Evolutionary conservation across 1,140 invertebrate species (phyloP).

Genomic region (Druon quercuslanigerum): DNA sequence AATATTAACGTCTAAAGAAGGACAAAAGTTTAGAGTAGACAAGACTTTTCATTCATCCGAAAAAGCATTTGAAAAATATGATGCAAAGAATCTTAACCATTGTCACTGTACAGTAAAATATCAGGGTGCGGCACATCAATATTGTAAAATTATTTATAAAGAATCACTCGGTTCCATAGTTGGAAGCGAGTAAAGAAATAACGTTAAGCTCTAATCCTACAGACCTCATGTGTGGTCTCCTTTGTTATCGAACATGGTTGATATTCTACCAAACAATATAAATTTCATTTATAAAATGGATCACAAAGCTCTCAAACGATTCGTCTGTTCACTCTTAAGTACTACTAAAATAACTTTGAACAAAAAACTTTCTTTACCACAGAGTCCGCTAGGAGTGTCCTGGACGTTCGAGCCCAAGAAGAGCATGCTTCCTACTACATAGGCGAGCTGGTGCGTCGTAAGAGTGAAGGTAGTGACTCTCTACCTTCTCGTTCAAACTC

Average conservation of each 20-base stretch:
- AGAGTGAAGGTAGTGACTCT: constrained; percentile 76
- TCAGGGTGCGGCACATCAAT: neutral
- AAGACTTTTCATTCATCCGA: too few species aligned
- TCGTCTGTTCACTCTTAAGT: too few species aligned
- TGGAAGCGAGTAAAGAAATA: too few species aligned
- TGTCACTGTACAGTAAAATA: neutral
- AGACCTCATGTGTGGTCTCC: too few species aligned
- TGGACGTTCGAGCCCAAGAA: constrained; percentile 58
- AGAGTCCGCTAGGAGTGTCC: constrained; percentile 72
- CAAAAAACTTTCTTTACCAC: constrained; percentile 36
- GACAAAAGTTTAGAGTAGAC: too few species aligned
- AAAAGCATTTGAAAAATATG: too few species aligned
- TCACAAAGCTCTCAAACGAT: too few species aligned
- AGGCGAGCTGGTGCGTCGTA: constrained; percentile 68
- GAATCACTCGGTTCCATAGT: too few species aligned
- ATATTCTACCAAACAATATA: constrained; percentile 7
- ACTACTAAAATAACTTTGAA: too few species aligned
- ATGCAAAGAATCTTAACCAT: neutral
- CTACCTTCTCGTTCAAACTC: constrained; percentile 55
- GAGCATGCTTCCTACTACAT: constrained; percentile 55
- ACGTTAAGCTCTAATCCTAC: too few species aligned
- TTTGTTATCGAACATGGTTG: neutral
- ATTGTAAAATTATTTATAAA: neutral
- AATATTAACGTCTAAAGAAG: too few species aligned
- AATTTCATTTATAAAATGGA: too few species aligned